phyloP scores from a whole-genome alignment of 2,113 vertebrate genomes.

The Pterocles orientalis region DNA sequence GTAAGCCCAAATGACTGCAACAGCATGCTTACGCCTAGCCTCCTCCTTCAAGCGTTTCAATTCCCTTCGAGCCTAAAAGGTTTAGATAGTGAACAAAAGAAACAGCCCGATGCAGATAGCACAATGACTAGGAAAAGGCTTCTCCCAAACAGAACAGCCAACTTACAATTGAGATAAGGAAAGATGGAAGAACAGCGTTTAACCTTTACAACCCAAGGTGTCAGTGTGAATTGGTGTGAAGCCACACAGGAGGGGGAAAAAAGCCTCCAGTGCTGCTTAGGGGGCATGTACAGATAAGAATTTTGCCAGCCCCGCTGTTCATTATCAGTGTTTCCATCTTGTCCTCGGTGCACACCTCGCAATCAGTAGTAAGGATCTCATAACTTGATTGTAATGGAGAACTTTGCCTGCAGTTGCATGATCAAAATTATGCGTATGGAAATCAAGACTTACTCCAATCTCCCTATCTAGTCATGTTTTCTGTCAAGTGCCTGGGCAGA shows the following conservation, averaged over 20 bases:
- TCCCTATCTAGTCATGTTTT: neutral
- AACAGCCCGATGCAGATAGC: slow-evolving; percentile 74
- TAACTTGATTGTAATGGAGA: neutral
- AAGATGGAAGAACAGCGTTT: neutral
- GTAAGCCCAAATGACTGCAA: slow-evolving; percentile 99
- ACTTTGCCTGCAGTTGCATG: neutral
- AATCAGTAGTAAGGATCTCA: neutral
- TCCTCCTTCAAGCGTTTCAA: slow-evolving; percentile 97
- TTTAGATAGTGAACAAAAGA: slow-evolving; percentile 81
- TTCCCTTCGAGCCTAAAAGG: slow-evolving; percentile 96
- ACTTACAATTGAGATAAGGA: neutral
- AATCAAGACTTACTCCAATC: neutral
- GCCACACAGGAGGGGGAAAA: neutral
- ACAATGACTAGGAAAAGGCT: slow-evolving; percentile 60
- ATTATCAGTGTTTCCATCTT: neutral
- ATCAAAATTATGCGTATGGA: accelerated
- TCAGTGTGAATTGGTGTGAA: neutral
- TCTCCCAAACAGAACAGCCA: slow-evolving; percentile 53
- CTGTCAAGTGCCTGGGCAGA: neutral
- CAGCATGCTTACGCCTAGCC: slow-evolving; percentile 96
- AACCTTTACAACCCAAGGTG: neutral
- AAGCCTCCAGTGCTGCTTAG: neutral
- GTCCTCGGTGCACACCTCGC: neutral
- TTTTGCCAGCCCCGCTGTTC: neutral
- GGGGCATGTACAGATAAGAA: neutral